Evolutionary conservation across 2,113 vertebrate species (phyloP).

Genomic region (Phoenicopterus ruber): DNA sequence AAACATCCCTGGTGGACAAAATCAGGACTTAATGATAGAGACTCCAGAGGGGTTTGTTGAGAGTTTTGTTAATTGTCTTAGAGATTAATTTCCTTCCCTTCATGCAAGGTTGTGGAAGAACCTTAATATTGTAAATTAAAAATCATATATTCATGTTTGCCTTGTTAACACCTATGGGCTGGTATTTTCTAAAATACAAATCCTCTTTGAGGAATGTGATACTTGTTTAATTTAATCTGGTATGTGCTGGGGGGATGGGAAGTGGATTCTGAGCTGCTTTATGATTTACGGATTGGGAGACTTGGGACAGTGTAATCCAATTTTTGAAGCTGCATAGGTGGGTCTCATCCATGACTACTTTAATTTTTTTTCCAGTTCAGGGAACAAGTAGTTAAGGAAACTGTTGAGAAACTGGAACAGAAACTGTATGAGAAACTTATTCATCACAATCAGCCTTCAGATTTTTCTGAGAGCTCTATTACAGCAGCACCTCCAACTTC

Average conservation of each 20-base stretch:
- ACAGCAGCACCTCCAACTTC: slow-evolving; percentile 26
- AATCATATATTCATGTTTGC: rapidly evolving
- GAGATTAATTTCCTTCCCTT: not conserved
- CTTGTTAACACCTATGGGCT: not conserved
- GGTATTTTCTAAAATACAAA: not conserved
- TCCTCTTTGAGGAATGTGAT: not conserved
- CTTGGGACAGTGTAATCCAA: rapidly evolving
- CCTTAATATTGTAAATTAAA: not conserved
- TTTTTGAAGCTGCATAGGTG: not conserved
- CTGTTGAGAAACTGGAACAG: slow-evolving; percentile 91
- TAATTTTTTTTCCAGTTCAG: slow-evolving; percentile 81
- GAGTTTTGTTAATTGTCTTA: not conserved
- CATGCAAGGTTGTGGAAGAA: not conserved
- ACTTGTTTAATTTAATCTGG: not conserved
- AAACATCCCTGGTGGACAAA: not conserved
- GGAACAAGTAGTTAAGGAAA: slow-evolving; percentile 93
- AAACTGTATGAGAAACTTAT: slow-evolving; percentile 89
- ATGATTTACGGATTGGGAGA: not conserved
- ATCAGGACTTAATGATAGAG: not conserved
- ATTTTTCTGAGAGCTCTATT: slow-evolving; percentile 37
- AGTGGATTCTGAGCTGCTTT: not conserved
- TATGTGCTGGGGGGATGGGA: not conserved
- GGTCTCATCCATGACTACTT: not conserved
- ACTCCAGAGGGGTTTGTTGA: not conserved
- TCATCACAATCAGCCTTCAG: slow-evolving; percentile 68